Evolutionary conservation across 2,888 invertebrate genomes (phyloP).

Genomic region (Anarsia innoxiella): DNA sequence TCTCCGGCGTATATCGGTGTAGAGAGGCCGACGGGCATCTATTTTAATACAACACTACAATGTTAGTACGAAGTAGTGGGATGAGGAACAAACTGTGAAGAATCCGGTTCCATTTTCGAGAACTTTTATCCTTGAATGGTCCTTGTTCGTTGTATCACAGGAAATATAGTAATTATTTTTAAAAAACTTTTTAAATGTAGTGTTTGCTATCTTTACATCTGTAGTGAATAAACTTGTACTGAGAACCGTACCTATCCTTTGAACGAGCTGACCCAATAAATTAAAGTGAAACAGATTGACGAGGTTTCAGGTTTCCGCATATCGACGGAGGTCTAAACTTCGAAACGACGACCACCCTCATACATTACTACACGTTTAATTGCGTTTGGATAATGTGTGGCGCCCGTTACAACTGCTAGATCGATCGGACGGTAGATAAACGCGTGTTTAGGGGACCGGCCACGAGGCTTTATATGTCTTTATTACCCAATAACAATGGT

Average conservation of each 20-base stretch:
- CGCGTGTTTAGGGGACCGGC: conserved; percentile 42
- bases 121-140: too few relatives aligned
- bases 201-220: too few relatives aligned
- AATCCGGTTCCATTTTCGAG: too few relatives aligned
- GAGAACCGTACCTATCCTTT: too few relatives aligned
- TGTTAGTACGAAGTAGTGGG: too few relatives aligned
- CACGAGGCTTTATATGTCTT: conserved; percentile 42
- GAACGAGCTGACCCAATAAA: not conserved
- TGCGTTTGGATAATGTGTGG: conserved; percentile 44
- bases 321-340: conserved; percentile 4
- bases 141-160: too few relatives aligned
- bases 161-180: too few relatives aligned
- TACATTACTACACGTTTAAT: conserved; percentile 42
- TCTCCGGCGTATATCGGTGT: conserved; percentile 47
- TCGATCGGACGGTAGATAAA: conserved; percentile 50
- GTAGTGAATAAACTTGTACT: too few relatives aligned
- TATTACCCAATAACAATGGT: conserved; percentile 48
- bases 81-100: conserved; percentile 17
- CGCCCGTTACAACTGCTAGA: conserved; percentile 45
- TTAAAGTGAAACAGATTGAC: conserved; percentile 7
- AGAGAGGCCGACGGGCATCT: conserved; percentile 35
- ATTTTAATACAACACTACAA: conserved; percentile 39
- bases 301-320: not conserved
- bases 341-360: conserved; percentile 24
- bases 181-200: too few relatives aligned